phyloP scores from a whole-genome alignment of 1,140 invertebrate genomes.

The Sitobion miscanthi region DNA sequence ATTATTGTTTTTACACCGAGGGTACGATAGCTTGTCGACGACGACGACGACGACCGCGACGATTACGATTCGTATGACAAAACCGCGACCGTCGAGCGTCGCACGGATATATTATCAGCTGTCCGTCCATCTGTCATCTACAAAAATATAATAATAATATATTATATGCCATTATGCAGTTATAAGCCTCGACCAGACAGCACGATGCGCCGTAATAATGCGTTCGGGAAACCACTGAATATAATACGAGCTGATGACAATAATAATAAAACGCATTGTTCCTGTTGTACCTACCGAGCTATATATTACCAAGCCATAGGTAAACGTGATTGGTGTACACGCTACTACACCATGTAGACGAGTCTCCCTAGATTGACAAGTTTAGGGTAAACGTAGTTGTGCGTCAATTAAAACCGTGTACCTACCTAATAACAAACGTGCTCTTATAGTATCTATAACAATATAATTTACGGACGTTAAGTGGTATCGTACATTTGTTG shows the following conservation, averaged over 20 bases:
- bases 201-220: not conserved
- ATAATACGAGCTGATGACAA: too few relatives aligned
- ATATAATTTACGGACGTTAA: too few relatives aligned
- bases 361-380: not conserved
- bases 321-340: too few relatives aligned
- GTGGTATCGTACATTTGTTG: too few relatives aligned
- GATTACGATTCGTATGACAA: not conserved
- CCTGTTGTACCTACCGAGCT: too few relatives aligned
- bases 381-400: not conserved
- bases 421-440: too few relatives aligned
- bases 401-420: too few relatives aligned
- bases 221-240: not conserved
- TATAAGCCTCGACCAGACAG: not conserved
- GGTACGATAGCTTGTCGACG: not conserved
- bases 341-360: not conserved
- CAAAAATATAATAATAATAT: not conserved
- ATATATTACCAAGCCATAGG: too few relatives aligned
- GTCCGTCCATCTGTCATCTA: not conserved
- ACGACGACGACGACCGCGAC: not conserved
- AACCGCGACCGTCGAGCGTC: not conserved
- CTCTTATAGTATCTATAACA: too few relatives aligned
- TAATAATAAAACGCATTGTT: too few relatives aligned
- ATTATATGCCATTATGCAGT: not conserved
- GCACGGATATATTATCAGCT: not conserved
- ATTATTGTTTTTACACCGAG: not conserved